Evolutionary conservation across 2,113 vertebrate species (phyloP).

Genomic region (Bungarus multicinctus): DNA sequence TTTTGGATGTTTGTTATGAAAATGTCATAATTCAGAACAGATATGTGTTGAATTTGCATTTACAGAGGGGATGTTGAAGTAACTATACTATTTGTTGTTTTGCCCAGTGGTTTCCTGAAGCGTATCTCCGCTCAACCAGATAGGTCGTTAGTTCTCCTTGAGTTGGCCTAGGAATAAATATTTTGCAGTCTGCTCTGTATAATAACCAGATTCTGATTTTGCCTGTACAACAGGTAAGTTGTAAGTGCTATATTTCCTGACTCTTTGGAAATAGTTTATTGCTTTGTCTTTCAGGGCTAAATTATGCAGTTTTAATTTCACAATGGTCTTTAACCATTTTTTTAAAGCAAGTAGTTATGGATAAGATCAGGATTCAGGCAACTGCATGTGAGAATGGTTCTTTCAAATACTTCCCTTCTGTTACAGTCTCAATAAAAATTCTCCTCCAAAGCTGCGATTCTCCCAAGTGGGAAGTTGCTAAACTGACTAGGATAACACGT

Average conservation of each 20-base stretch:
- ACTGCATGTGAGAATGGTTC: background rate
- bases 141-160: background rate
- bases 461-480: background rate
- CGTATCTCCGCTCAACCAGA: background rate
- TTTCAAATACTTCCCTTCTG: background rate
- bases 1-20: background rate
- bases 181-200: background rate
- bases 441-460: too few relatives aligned
- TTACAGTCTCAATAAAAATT: background rate
- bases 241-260: background rate
- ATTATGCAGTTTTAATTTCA: background rate
- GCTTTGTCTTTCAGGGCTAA: background rate
- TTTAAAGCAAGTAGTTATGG: background rate
- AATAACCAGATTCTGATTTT: background rate
- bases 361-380: background rate
- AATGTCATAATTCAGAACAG: background rate
- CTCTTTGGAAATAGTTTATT: background rate
- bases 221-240: background rate
- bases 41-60: background rate
- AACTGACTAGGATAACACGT: background rate
- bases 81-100: background rate
- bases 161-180: background rate
- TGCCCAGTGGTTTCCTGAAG: background rate
- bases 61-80: background rate
- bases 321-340: background rate